Base-by-base conservation (phyloP, 2,113 vertebrate genomes). In the Engystomops pustulosus region DNA sequence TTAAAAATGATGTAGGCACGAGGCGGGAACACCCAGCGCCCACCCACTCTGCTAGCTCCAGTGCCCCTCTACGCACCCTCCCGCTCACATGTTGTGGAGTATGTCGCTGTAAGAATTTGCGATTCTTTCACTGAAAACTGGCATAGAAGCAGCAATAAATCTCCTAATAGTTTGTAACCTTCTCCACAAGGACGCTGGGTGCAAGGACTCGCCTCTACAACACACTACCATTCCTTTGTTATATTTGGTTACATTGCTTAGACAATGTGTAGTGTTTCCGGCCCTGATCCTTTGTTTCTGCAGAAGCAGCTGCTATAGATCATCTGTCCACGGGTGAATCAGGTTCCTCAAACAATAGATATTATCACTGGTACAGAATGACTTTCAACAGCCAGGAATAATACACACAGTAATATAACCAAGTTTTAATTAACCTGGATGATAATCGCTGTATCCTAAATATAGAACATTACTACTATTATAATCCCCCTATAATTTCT, bases 321-420 rank as follows among this genome's bases (percentile, higher is more conserved):
- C 69, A 60, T 36, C 20, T 75, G 45, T 83, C 70, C 8, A 12
- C 11, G 14, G 23, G 1, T 25, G 69, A 36, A 32, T 83, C 81
- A 25, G 70, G 55, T 83, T 83, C 44, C 55, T 23, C 38, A n/a
- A 32, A 83, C 81, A 83, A 75, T 83, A 49, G 25, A 41, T 65
- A 65, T 83, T 75, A 34, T 83, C 25, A 27, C 30, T 44, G 17
- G 34, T 58, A 65, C 8, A 45, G 23, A 74, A 83, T 45, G 55
- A 23, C 41, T 65, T 44, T 70, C 32, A 71, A 23, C 51, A 30
- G 36, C 55, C 69, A 36, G 6, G 10, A 32, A 18, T 30, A 14
- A 49, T 23, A 44, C 27, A 41, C 27, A 67, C 25, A 68, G 6
- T 32, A 69, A 41, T 41, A 41, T 4, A 41, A 4, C 38, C 38